phyloP scores from a whole-genome alignment of 2,113 vertebrate genomes.

The Dasyornis broadbenti region DNA sequence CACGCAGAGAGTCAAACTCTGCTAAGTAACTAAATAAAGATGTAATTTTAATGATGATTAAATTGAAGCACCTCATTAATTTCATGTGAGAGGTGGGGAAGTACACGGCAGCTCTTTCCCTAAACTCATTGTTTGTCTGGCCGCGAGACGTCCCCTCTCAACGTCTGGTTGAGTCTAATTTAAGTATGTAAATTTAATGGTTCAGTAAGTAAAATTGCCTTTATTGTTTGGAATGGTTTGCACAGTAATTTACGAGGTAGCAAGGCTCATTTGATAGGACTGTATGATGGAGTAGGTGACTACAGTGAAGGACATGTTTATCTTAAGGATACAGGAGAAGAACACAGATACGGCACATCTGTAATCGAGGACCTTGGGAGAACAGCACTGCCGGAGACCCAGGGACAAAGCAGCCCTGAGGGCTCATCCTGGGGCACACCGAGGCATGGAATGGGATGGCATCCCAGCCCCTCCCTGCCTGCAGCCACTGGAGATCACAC shows the following conservation, averaged over 20 bases:
- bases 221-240: constrained; percentile 75
- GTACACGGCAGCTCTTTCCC: constrained; percentile 39
- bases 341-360: neutral
- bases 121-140: constrained; percentile 70
- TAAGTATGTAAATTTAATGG: constrained; percentile 76
- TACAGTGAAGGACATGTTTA: constrained; percentile 37
- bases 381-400: accelerated
- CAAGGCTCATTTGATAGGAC: constrained; percentile 60
- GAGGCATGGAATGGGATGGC: neutral
- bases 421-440: neutral
- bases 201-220: constrained; percentile 75
- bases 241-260: constrained; percentile 66
- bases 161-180: constrained; percentile 72
- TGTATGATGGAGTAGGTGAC: constrained; percentile 54
- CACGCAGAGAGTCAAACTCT: constrained; percentile 42
- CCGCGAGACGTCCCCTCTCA: constrained; percentile 41
- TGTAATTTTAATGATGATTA: constrained; percentile 66
- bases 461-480: accelerated
- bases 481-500: neutral
- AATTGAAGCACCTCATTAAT: constrained; percentile 74
- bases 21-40: constrained; percentile 70
- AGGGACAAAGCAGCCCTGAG: neutral
- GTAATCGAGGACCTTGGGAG: neutral
- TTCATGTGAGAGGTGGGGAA: constrained; percentile 71
- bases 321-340: constrained; percentile 9